These are phyloP conservation scores for Neelides folsomi DNA, from an alignment of 2,888 invertebrate species.

Conservation along the genomic window DNA sequence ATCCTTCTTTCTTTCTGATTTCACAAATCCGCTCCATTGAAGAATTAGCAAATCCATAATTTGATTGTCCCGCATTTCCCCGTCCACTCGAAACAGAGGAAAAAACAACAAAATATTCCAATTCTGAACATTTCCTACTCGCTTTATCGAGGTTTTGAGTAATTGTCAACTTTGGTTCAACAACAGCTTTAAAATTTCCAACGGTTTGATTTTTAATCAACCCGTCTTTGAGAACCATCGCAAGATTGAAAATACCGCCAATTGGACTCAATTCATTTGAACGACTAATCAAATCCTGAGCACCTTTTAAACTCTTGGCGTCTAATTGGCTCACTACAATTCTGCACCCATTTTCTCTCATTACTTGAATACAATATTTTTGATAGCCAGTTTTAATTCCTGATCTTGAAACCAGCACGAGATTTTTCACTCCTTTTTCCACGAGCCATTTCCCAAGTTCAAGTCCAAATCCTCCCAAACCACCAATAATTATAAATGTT, in stretches of 20 bases:
- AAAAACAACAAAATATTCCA: slow-evolving; percentile 45
- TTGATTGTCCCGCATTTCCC: slow-evolving; percentile 47
- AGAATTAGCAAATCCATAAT: slow-evolving; percentile 48
- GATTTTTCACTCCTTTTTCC: slow-evolving; percentile 59
- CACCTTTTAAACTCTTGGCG: slow-evolving; percentile 35
- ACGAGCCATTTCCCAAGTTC: slow-evolving; percentile 79
- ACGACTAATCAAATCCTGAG: slow-evolving; percentile 36
- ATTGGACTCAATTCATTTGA: slow-evolving; percentile 37
- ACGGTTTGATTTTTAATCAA: slow-evolving; percentile 40
- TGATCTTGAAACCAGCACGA: slow-evolving; percentile 65
- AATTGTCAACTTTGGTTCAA: slow-evolving; percentile 42
- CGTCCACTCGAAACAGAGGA: slow-evolving; percentile 47
- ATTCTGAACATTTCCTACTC: slow-evolving; percentile 36
- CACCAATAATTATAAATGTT: slow-evolving; percentile 49
- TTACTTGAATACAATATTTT: slow-evolving; percentile 47
- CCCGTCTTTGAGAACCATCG: slow-evolving; percentile 32
- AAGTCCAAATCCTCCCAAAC: slow-evolving; percentile 82
- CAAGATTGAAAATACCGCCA: slow-evolving; percentile 45
- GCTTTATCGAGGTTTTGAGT: slow-evolving; percentile 42
- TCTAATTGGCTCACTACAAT: slow-evolving; percentile 46
- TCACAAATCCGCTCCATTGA: slow-evolving; percentile 47
- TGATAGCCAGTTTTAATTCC: slow-evolving; percentile 75
- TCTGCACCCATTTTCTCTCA: slow-evolving; percentile 49
- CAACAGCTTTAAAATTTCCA: slow-evolving; percentile 39
- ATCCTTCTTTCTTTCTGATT: slow-evolving; percentile 38